Conservation (phyloP, 2,888 invertebrate species). For the Hirtodrosophila histrioides region DNA sequence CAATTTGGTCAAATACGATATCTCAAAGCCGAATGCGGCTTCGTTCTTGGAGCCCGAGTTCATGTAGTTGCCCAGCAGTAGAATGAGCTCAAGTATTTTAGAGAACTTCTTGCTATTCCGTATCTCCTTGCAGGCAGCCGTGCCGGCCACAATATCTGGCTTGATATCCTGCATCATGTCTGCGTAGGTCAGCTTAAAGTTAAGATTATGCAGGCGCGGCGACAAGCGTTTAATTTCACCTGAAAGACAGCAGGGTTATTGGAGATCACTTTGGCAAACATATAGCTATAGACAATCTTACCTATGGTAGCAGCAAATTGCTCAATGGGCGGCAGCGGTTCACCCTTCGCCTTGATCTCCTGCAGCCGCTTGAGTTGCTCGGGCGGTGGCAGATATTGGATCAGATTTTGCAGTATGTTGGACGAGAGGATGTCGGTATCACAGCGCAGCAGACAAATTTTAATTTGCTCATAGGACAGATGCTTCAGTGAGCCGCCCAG, state of each 20-base stretch:
- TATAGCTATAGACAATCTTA: constrained; percentile 26
- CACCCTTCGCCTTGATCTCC: constrained; percentile 89
- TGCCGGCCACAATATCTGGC: constrained; percentile 95
- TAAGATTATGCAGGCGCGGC: constrained; percentile 94
- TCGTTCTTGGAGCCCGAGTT: constrained; percentile 97
- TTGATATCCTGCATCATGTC: constrained; percentile 89
- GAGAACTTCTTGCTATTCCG: constrained; percentile 95
- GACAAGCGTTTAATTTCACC: constrained; percentile 93
- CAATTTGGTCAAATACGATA: constrained; percentile 96
- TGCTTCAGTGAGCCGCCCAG: constrained; percentile 94
- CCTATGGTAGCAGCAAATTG: constrained; percentile 95
- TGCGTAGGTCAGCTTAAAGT: constrained; percentile 93
- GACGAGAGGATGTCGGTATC: constrained; percentile 94
- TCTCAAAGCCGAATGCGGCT: constrained; percentile 97
- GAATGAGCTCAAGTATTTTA: constrained; percentile 93
- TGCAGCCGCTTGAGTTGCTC: constrained; percentile 94
- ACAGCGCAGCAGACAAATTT: constrained; percentile 92
- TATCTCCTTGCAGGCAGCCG: constrained; percentile 97
- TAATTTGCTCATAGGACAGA: constrained; percentile 91
- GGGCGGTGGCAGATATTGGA: constrained; percentile 95
- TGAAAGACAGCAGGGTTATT: constrained; percentile 13
- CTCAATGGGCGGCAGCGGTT: constrained; percentile 95
- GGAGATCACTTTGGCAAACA: no score
- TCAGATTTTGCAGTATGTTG: constrained; percentile 94
- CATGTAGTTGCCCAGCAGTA: constrained; percentile 98